A percentile compares a stretch with the other conserved stretches of the same genome.
Conservation (phyloP, 2,797 vertebrate genomes). For the Helostoma temminkii region DNA sequence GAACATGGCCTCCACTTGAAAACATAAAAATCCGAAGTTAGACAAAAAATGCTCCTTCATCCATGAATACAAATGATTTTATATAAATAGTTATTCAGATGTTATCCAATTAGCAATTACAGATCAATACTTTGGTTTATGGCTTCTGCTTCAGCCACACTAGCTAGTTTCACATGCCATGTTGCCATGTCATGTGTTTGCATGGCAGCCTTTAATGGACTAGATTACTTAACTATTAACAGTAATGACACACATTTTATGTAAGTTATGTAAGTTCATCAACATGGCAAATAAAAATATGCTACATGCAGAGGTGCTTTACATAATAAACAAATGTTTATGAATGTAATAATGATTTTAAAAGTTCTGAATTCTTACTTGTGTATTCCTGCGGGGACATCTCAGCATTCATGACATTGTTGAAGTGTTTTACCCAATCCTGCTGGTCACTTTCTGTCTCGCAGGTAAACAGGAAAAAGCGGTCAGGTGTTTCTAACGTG, state of each 20-base stretch:
- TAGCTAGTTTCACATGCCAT: too few relatives aligned
- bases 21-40: slow-evolving; percentile 29
- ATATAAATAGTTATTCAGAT: background rate
- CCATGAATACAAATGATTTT: background rate
- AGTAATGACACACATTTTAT: background rate
- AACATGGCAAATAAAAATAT: background rate
- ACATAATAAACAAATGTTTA: too few relatives aligned
- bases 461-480: slow-evolving; percentile 91
- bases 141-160: background rate
- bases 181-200: too few relatives aligned
- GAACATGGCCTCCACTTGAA: slow-evolving; percentile 91
- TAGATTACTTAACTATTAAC: too few relatives aligned
- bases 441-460: slow-evolving; percentile 88
- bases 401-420: slow-evolving; percentile 75
- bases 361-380: slow-evolving; percentile 77
- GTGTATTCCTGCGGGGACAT: slow-evolving; percentile 94
- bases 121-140: background rate
- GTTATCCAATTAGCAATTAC: background rate
- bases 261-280: background rate
- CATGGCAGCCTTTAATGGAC: too few relatives aligned
- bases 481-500: slow-evolving; percentile 90
- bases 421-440: slow-evolving; percentile 89
- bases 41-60: background rate
- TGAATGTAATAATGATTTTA: too few relatives aligned
- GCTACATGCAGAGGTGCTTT: too few relatives aligned